Evolutionary conservation across 2,888 invertebrate genomes (phyloP).

Genomic region (Chrysolina haemoptera): DNA sequence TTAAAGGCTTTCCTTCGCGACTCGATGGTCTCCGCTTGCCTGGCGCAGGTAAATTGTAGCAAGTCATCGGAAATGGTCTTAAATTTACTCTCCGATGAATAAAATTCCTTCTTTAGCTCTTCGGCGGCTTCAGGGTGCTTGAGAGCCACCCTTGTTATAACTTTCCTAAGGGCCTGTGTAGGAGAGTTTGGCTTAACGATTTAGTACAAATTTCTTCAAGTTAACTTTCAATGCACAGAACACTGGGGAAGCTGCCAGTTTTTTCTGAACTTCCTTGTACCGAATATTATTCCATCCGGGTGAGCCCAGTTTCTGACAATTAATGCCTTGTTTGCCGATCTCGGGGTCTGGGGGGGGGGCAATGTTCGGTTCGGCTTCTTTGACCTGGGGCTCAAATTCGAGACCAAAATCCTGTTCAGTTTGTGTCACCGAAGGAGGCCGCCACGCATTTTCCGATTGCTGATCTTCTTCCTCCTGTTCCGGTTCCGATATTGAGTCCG

Average conservation of each 20-base stretch:
- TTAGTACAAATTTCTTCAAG: not conserved
- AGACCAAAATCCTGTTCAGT: too few species aligned
- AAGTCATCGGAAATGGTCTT: too few species aligned
- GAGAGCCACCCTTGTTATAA: too few species aligned
- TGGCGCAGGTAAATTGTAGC: too few species aligned
- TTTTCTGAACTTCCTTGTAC: constrained; percentile 3
- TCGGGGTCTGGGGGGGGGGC: not conserved
- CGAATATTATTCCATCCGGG: constrained; percentile 14
- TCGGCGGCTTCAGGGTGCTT: not conserved
- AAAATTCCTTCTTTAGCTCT: not conserved
- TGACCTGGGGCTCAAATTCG: constrained; percentile 19
- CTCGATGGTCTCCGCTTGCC: not conserved
- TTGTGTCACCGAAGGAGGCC: too few species aligned
- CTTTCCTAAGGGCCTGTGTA: too few species aligned
- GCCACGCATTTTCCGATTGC: too few species aligned
- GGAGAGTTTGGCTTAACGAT: too few species aligned
- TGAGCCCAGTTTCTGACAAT: constrained; percentile 18
- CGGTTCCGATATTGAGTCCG: constrained; percentile 6
- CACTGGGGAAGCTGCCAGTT: constrained; percentile 1
- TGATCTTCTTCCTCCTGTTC: too few species aligned
- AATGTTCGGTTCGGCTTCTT: constrained; percentile 6
- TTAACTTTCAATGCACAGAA: constrained; percentile 2
- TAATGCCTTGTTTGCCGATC: not conserved
- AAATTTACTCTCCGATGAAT: too few species aligned
- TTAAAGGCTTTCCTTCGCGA: not conserved